Evolutionary conservation across 2,888 invertebrate genomes (phyloP).

Genomic region (Hololepta plana): DNA sequence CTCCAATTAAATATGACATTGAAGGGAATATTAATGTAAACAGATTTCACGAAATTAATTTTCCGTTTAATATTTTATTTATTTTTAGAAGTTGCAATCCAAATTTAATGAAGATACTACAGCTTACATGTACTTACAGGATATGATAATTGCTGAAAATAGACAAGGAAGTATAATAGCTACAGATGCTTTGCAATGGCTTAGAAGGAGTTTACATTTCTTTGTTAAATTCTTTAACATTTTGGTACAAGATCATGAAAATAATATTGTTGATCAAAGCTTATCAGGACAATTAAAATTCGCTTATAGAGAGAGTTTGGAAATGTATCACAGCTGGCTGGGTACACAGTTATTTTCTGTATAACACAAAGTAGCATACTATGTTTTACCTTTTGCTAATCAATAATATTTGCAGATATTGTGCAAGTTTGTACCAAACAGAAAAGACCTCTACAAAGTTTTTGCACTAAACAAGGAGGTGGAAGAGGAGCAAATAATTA

Average conservation of each 20-base stretch:
- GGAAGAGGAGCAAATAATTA: slow-evolving; percentile 21
- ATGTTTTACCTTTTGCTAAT: too few relatives aligned
- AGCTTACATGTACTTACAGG: slow-evolving; percentile 41
- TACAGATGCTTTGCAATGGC: slow-evolving; percentile 52
- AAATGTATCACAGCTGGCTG: slow-evolving; percentile 59
- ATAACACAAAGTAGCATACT: too few relatives aligned
- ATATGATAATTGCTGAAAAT: slow-evolving; percentile 45
- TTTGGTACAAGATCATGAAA: too few relatives aligned
- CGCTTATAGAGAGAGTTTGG: slow-evolving; percentile 53
- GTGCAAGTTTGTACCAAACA: slow-evolving; percentile 17
- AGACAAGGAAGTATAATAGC: slow-evolving; percentile 31
- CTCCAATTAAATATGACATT: slow-evolving; percentile 59
- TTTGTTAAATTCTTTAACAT: slow-evolving; percentile 39
- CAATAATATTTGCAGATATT: slow-evolving; percentile 18
- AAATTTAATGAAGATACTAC: slow-evolving; percentile 33
- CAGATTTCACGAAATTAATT: slow-evolving; percentile 9
- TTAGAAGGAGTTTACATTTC: slow-evolving; percentile 48
- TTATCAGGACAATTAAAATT: slow-evolving; percentile 41
- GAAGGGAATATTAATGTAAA: slow-evolving; percentile 57
- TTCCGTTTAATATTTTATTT: slow-evolving; percentile 5
- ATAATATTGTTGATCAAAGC: too few relatives aligned
- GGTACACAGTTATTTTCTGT: slow-evolving; percentile 57
- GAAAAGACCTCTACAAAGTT: slow-evolving; percentile 14
- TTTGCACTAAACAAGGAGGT: slow-evolving; percentile 16
- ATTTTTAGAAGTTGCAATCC: slow-evolving; percentile 40